Evolutionary conservation across 2,888 invertebrate species (phyloP).

Genomic region (Mechanitis messenoides): DNA sequence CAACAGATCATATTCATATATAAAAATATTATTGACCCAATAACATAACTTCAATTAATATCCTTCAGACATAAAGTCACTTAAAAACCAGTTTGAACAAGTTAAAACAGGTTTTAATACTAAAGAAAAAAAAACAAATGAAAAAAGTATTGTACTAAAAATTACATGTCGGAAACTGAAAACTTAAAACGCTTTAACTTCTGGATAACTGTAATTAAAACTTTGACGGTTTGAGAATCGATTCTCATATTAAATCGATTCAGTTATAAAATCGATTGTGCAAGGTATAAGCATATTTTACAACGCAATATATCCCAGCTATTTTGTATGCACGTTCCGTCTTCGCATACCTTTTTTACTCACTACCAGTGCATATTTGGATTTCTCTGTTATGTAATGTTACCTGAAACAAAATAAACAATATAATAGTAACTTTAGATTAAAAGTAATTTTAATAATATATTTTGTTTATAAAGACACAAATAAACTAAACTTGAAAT

Average conservation of each 20-base stretch:
- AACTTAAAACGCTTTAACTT: conserved; percentile 7
- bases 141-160: no score
- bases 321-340: conserved; percentile 16
- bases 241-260: not conserved
- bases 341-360: not conserved
- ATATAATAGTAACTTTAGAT: not conserved
- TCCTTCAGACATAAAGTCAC: no score
- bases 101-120: no score
- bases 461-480: no score
- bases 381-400: conserved; percentile 2
- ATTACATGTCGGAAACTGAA: not conserved
- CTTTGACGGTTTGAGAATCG: not conserved
- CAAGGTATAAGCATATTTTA: conserved; percentile 13
- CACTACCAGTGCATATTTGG: conserved; percentile 5
- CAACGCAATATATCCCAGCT: conserved; percentile 23
- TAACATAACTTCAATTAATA: no score
- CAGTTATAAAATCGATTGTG: not conserved
- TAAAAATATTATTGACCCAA: no score
- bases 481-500: no score
- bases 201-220: conserved; percentile 21
- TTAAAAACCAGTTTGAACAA: no score
- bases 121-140: no score
- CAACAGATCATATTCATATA: no score
- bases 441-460: no score
- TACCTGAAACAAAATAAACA: conserved; percentile 22